A percentile compares a stretch with the other conserved stretches of the same genome.
Conservation (phyloP, 2,797 vertebrate species). For the Clarias fuscus region DNA sequence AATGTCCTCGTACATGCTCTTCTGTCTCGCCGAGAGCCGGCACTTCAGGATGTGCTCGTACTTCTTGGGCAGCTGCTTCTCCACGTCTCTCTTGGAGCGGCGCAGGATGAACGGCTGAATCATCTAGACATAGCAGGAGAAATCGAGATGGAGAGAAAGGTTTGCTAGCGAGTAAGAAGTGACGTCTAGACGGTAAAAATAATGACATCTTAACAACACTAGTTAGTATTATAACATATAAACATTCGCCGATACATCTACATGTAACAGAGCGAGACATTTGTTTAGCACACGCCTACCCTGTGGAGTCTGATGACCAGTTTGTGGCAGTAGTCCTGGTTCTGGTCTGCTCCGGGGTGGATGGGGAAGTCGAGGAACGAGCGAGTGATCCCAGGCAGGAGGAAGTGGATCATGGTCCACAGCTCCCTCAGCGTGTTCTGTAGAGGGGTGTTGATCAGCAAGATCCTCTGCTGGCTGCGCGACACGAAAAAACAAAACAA, state of each 20-base stretch:
- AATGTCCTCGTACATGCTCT: conserved; percentile 89
- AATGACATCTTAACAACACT: too few species aligned
- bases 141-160: not conserved
- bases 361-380: conserved; percentile 87
- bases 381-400: conserved; percentile 88
- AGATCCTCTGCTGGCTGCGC: conserved; percentile 84
- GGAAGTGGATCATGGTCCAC: conserved; percentile 93
- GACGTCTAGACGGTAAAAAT: not conserved
- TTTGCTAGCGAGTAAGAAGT: not conserved
- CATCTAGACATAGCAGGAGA: conserved; percentile 71
- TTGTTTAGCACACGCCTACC: conserved; percentile 64
- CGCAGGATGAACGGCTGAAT: conserved; percentile 90
- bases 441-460: conserved; percentile 87
- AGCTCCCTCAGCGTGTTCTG: conserved; percentile 89
- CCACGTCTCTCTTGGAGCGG: conserved; percentile 88
- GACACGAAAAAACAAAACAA: conserved; percentile 35
- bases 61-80: conserved; percentile 91
- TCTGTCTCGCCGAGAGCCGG: conserved; percentile 84
- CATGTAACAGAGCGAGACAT: too few species aligned
- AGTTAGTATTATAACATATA: not conserved
- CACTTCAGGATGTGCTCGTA: conserved; percentile 91
- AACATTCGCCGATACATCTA: too few species aligned
- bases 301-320: conserved; percentile 90
- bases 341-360: conserved; percentile 88
- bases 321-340: conserved; percentile 94